Base-by-base conservation (phyloP, 2,113 vertebrate species). In the Prietella phreatophila region DNA sequence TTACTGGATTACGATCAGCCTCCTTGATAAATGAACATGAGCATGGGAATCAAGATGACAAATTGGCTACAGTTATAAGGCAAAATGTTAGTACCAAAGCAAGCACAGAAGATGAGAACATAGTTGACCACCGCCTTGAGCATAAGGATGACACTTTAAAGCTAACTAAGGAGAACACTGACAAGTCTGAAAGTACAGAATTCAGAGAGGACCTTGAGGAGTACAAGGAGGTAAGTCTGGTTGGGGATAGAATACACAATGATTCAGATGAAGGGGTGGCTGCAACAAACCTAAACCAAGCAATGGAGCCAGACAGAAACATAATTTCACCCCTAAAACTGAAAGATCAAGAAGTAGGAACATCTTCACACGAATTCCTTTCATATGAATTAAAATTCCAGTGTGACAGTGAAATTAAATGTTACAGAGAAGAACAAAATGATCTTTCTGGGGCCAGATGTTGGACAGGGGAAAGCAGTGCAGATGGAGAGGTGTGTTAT, bases 11-110 rank as follows among this genome's bases (percentile, higher is more conserved):
- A 80, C 53, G 1, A 42, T 71, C n/a, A 75, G 19, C 36, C 25
- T 42, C 86, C 47, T 60, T 73, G 25, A 60, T 63, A 47, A 60
- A 87, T 50, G 81, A 87, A 50, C 80, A 50, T 47, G 27, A 83
- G 33, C 65, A 73, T n/a, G 55, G 2, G 39, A 47, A 80, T 63
- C 30, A 73, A 60, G 25, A 30, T 20, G 50, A 15, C 36, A 42
- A 17, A 33, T n/a, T 50, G 19, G 4, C 82, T 50, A n/a, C 61
- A 84, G 63, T 53, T 30, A 84, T 50, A 55, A 13, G 3, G 42
- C 42, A 69, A 67, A 53, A 69, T 69, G 61, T n/a, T 65, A 55
- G 3, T 75, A 85, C 33, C 30, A 53, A 58, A 79, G 33, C 17
- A 30, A 79, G 14, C 13, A 50, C 61, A 69, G 47, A 71, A 55